phyloP scores from a whole-genome alignment of 2,888 invertebrate genomes.

The Drosophila pullipes region DNA sequence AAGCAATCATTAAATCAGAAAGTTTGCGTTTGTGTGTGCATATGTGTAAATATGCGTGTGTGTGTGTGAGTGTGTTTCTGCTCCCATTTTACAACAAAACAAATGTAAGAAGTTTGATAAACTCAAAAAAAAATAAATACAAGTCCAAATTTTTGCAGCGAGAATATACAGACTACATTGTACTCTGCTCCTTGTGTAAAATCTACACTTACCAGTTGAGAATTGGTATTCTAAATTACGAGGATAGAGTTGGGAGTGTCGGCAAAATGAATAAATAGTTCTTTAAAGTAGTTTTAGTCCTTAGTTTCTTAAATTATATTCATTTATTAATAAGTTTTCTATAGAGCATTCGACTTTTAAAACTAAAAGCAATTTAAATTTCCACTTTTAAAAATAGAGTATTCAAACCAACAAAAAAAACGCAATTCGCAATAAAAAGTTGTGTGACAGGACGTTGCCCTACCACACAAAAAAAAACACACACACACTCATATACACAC shows the following conservation, averaged over 20 bases:
- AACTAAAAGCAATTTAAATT: background rate
- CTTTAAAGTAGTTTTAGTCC: background rate
- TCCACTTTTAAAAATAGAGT: background rate
- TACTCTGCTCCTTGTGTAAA: background rate
- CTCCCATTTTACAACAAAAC: constrained; percentile 69
- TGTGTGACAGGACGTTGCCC: constrained; percentile 72
- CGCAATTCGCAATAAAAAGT: constrained; percentile 69
- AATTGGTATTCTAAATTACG: background rate
- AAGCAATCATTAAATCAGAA: constrained; percentile 75
- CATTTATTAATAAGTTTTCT: background rate
- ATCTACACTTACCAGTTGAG: background rate
- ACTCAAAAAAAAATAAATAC: constrained; percentile 43
- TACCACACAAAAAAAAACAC: constrained; percentile 7
- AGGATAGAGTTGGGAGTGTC: background rate
- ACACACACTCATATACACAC: constrained; percentile 8
- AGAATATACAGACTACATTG: background rate
- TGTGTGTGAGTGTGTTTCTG: constrained; percentile 18
- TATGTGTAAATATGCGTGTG: background rate
- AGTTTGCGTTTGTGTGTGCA: constrained; percentile 40
- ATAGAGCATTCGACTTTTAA: background rate
- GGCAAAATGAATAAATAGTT: background rate
- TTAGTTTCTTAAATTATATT: background rate
- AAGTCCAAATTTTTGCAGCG: background rate
- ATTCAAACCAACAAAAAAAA: constrained; percentile 20
- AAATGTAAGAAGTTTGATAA: constrained; percentile 80